Percentiles rank a stretch among this genome's conserved stretches.
Evolutionary conservation across 2,113 vertebrate genomes (phyloP).

Genomic region (Rhinolophus sinicus): DNA sequence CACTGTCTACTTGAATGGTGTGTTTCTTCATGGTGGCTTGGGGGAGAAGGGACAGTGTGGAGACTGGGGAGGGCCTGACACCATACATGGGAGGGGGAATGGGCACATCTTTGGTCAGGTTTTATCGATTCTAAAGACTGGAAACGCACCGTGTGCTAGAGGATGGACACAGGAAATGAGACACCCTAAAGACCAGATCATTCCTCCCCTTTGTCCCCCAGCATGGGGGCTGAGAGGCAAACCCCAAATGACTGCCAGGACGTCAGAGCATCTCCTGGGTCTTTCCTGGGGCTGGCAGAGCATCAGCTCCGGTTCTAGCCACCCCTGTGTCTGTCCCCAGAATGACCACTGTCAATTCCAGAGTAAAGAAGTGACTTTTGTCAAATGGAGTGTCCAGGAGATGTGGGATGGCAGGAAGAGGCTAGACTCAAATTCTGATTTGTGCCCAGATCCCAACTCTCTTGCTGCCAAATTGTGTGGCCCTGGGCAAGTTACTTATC

Average conservation of each 20-base stretch:
- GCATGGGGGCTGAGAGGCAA: background rate
- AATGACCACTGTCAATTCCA: background rate
- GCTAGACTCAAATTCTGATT: background rate
- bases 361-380: background rate
- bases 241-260: background rate
- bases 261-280: background rate
- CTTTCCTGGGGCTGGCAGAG: background rate
- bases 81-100: background rate
- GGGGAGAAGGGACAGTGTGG: accelerated
- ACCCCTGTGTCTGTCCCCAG: background rate
- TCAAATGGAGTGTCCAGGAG: background rate
- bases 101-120: background rate
- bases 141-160: background rate
- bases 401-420: background rate
- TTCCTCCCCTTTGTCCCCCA: background rate
- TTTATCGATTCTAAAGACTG: background rate
- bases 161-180: background rate
- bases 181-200: background rate
- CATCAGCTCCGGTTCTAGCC: background rate
- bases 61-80: background rate
- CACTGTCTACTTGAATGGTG: background rate
- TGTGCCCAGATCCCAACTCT: background rate
- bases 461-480: background rate
- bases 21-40: background rate
- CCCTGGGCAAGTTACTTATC: background rate